Base-by-base conservation (phyloP, 2,113 vertebrate genomes). In the Mus spicilegus region DNA sequence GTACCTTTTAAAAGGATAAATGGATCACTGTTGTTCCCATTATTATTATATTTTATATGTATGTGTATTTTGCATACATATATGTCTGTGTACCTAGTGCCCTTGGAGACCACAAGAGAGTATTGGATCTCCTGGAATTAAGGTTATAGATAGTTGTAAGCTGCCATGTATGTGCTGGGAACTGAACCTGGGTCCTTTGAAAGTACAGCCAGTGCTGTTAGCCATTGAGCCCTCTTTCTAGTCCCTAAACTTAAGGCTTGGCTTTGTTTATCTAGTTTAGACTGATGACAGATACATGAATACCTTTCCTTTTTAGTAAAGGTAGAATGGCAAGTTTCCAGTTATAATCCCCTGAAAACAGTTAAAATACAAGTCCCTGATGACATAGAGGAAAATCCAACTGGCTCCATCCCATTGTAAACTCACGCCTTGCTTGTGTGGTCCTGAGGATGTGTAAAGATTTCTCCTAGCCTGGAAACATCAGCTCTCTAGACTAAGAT, bases 261-360 rank as follows among this genome's bases (percentile, higher is more conserved):
- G 33, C 56, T 89, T 77, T 85, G 14, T 89, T 92, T 91, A 72
- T 42, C 28, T 88, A 70, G 33, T 80, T 95, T 86, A 86, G 63
- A 94, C 9, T 9, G 56, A 30, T 63, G 30, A 61, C 73, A 89
- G 73, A 39, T 58, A 95, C 28, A 16, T 54, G 14, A 80, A 91
- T 86, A 51, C 33, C 72, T 82, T 80, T 88, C 46, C 4, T 65
- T 85, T 91, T 73, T 28, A 19, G n/a, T 84, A 84, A 93, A 20
- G 61, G 22, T 10, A 54, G 86, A 73, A 89, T 17, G 5, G 33
- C 36, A 33, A n/a, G 16, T 84, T 63, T 63, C 76, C 94, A 24
- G n/a, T 9, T 84, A n/a, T 36, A 36, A 63, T 72, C 5, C n/a
- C 22, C 22, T 80, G 24, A 77, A 96, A 69, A 88, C 3, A 42